Evolutionary conservation across 2,797 vertebrate genomes (phyloP), one percentile per base, ranked within the genome.

Genomic region (Graptemys geographica): DNA sequence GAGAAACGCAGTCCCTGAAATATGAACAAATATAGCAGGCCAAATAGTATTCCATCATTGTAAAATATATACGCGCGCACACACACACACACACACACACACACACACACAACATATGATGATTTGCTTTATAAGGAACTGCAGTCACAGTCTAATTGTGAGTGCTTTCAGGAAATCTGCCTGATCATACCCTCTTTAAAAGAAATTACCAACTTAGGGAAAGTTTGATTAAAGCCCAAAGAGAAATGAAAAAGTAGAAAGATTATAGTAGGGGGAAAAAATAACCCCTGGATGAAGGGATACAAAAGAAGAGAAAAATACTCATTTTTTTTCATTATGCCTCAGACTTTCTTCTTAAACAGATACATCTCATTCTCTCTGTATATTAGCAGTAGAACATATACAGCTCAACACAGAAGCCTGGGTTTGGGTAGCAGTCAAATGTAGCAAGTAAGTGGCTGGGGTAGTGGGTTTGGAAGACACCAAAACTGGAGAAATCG

Each of bases 201-300:
- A 11, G 23, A 84, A 91, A 6, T 19, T 25, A 79, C 23, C 7
- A 80, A 57, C 1, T 1, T 0, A 1, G 5, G 31, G 47, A 33
- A 86, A n/a, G 52, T 44, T 51, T 80, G 2, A 37, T 52, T 59
- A 47, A 76, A 88, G 81, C 2, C 7, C 37, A 9, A 81, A 55
- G 44, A 41, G 12, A 91, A 93, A 53, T 8, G 2, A 83, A 18
- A 18, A 21, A 49, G 8, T n/a, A 8, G 37, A 62, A 76, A n/a
- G 2, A 11, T 11, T 21, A 15, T 9, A 21, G 3, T 12, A 5
- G 3, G 27, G 37, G 33, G 44, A 49, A 27, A 11, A n/a, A 11
- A 74, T 31, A 59, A 31, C 33, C 62, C 18, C 1, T 12, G 2
- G 51, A 76, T 74, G 41, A 78, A 9, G 0, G 5, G 1, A 21